Percentiles rank a stretch among this genome's conserved stretches.
Conservation (phyloP, 2,888 invertebrate genomes). For the Tribolium freemani region DNA sequence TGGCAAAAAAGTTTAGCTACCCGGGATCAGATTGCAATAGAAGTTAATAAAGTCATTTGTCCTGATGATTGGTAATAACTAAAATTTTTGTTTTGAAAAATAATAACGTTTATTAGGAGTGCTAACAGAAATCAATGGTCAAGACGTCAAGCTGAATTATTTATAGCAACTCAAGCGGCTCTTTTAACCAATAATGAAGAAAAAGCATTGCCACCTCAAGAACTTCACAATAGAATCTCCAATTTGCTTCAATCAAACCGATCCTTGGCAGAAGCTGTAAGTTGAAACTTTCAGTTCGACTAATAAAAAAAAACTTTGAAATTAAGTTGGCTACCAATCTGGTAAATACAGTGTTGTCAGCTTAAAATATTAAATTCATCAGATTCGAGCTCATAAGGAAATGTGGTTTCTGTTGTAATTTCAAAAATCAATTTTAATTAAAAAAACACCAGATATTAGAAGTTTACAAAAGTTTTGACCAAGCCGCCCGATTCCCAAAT, state of each 20-base stretch:
- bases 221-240: constrained; percentile 81
- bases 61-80: constrained; percentile 52
- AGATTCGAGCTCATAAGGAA: too few species aligned
- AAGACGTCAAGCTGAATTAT: constrained; percentile 89
- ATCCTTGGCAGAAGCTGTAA: constrained; percentile 86
- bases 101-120: constrained; percentile 51
- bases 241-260: constrained; percentile 83
- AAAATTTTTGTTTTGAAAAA: constrained; percentile 8
- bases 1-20: constrained; percentile 49
- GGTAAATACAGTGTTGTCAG: too few species aligned
- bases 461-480: too few species aligned
- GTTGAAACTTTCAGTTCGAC: constrained; percentile 57
- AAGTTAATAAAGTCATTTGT: constrained; percentile 27
- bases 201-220: constrained; percentile 82
- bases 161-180: constrained; percentile 89
- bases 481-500: too few species aligned
- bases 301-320: too few species aligned
- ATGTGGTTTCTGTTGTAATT: too few species aligned
- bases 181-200: constrained; percentile 86
- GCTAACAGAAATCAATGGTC: constrained; percentile 82
- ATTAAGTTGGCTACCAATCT: too few species aligned
- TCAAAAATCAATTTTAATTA: too few species aligned
- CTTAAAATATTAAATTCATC: too few species aligned
- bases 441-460: too few species aligned
- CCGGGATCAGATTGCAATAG: constrained; percentile 38